These are phyloP conservation scores for Picathartes gymnocephalus DNA, from an alignment of 2,113 vertebrate species.

Conservation along the genomic window DNA sequence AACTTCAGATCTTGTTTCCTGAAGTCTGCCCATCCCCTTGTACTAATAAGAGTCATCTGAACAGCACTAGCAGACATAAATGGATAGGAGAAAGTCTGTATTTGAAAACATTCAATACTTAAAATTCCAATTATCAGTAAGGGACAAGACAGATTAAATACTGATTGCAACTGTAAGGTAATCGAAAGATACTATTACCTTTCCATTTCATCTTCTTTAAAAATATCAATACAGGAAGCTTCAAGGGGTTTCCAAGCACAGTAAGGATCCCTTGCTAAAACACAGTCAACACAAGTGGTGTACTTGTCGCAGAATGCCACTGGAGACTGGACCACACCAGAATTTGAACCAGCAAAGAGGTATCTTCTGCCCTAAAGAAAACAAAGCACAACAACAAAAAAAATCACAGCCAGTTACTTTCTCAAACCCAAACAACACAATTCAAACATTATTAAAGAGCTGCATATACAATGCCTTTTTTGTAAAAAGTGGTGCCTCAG, in stretches of 20 bases:
- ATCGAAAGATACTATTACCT: constrained; percentile 53
- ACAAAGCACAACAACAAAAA: background rate
- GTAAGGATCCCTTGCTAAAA: constrained; percentile 91
- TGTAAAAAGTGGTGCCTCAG: background rate
- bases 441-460: background rate
- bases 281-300: constrained; percentile 82
- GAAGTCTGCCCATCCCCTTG: background rate
- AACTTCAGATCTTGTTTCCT: background rate
- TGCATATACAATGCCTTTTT: background rate
- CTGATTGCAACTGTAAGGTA: accelerated
- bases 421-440: background rate
- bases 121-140: background rate
- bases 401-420: background rate
- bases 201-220: constrained; percentile 43
- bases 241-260: constrained; percentile 84
- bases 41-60: background rate
- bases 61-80: background rate
- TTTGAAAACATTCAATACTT: background rate
- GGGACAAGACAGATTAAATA: background rate
- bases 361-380: constrained; percentile 76
- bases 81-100: background rate
- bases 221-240: constrained; percentile 73
- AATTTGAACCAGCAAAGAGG: constrained; percentile 88
- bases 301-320: constrained; percentile 89
- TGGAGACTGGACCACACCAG: constrained; percentile 87